A percentile compares a stretch with the other conserved stretches of the same genome.
Conservation (phyloP, 1,140 invertebrate genomes). For the Neodiprion fabricii region DNA sequence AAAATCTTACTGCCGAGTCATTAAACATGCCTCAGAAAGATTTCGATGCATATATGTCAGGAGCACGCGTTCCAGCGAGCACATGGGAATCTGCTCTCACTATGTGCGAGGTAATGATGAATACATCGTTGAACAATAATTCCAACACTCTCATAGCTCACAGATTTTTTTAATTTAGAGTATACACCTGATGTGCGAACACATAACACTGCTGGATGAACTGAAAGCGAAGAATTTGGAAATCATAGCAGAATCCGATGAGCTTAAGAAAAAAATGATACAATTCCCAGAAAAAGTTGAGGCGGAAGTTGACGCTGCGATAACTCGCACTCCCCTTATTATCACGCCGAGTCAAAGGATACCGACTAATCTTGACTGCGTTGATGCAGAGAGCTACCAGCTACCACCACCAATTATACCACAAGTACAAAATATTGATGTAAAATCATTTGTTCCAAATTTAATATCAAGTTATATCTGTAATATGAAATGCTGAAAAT, state of each 20-base stretch:
- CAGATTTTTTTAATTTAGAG: slow-evolving; percentile 51
- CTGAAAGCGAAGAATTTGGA: slow-evolving; percentile 67
- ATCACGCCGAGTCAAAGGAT: slow-evolving; percentile 72
- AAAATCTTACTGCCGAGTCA: slow-evolving; percentile 93
- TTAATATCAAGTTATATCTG: not conserved
- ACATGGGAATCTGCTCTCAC: slow-evolving; percentile 77
- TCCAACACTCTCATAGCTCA: slow-evolving; percentile 15
- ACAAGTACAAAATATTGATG: slow-evolving; percentile 41
- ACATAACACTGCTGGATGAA: slow-evolving; percentile 72
- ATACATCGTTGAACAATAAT: slow-evolving; percentile 20
- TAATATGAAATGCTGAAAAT: not conserved
- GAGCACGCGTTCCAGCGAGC: slow-evolving; percentile 78
- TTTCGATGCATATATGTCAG: slow-evolving; percentile 95
- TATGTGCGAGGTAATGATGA: slow-evolving; percentile 71
- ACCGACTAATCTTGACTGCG: slow-evolving; percentile 66
- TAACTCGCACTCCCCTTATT: slow-evolving; percentile 73
- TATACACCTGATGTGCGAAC: slow-evolving; percentile 74
- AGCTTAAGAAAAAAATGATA: slow-evolving; percentile 71
- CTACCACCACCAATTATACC: slow-evolving; percentile 56
- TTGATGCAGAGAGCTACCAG: slow-evolving; percentile 59
- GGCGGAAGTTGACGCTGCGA: slow-evolving; percentile 69
- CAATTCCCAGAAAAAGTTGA: slow-evolving; percentile 71
- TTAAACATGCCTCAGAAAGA: slow-evolving; percentile 92
- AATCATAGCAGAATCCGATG: slow-evolving; percentile 66
- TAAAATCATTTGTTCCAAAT: slow-evolving; percentile 21